Conservation (phyloP, 2,797 vertebrate genomes). For the Hirundo rustica region DNA sequence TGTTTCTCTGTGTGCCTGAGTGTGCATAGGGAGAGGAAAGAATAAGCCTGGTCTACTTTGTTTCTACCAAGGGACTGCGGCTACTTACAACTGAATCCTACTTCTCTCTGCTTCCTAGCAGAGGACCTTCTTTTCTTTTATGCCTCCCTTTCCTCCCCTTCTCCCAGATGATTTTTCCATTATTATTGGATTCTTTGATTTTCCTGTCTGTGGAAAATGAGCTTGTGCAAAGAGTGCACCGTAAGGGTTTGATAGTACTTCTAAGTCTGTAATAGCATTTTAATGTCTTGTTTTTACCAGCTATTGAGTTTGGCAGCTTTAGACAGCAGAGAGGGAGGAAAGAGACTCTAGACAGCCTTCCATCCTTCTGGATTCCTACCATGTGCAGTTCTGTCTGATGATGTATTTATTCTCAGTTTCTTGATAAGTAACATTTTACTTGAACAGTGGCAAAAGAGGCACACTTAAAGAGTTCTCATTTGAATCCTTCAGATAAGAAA, state of each 20-base stretch:
- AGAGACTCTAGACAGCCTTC: not conserved
- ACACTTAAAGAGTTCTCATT: not conserved
- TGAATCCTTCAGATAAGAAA: not conserved
- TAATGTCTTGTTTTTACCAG: constrained; percentile 15
- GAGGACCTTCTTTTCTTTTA: not conserved
- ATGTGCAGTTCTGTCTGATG: not conserved
- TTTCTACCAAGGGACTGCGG: not conserved
- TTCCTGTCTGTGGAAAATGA: constrained; percentile 17
- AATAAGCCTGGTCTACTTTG: not conserved
- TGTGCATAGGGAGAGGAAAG: not conserved
- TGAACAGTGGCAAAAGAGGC: not conserved
- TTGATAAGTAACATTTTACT: not conserved
- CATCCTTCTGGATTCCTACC: not conserved
- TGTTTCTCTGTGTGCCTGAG: not conserved
- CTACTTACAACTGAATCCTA: not conserved
- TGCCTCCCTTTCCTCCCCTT: not conserved
- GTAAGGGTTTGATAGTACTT: not conserved
- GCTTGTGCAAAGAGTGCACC: not conserved
- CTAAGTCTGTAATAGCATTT: not conserved
- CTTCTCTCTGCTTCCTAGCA: not conserved
- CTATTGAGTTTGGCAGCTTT: not conserved
- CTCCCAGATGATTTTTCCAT: constrained; percentile 9
- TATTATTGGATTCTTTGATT: constrained; percentile 23
- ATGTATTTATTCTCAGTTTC: not conserved
- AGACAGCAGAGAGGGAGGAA: not conserved